These are phyloP conservation scores for Loripinus fragilis DNA, from an alignment of 2,888 invertebrate genomes.

Conservation along the genomic window DNA sequence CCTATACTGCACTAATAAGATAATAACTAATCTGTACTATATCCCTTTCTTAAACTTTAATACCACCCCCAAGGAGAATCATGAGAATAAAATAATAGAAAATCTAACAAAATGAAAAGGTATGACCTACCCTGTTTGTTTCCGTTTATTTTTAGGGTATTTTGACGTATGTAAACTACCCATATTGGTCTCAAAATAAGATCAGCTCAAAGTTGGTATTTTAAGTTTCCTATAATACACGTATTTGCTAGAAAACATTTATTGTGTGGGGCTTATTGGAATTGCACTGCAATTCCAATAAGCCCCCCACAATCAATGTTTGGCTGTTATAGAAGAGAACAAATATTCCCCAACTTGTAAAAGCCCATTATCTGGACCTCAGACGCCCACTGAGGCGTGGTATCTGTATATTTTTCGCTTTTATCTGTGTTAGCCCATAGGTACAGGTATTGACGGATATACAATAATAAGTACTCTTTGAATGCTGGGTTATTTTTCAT, in stretches of 20 bases:
- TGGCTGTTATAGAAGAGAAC: too few relatives aligned
- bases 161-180: constrained; percentile 9
- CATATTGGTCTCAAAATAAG: too few relatives aligned
- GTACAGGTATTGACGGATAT: background rate
- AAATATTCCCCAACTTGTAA: too few relatives aligned
- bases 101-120: background rate
- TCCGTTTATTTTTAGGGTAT: constrained; percentile 1
- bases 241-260: too few relatives aligned
- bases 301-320: too few relatives aligned
- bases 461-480: too few relatives aligned
- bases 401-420: background rate
- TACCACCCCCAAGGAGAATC: background rate
- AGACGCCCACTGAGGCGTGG: background rate
- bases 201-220: too few relatives aligned
- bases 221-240: too few relatives aligned
- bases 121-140: background rate
- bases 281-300: too few relatives aligned
- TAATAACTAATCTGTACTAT: background rate
- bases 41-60: background rate
- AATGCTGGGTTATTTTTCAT: too few relatives aligned
- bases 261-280: too few relatives aligned
- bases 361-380: too few relatives aligned
- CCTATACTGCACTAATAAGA: background rate
- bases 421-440: background rate
- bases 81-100: background rate